Evolutionary conservation across 2,888 invertebrate species (phyloP), one percentile per base, ranked within the genome.

Genomic region (Melinaea menophilus): DNA sequence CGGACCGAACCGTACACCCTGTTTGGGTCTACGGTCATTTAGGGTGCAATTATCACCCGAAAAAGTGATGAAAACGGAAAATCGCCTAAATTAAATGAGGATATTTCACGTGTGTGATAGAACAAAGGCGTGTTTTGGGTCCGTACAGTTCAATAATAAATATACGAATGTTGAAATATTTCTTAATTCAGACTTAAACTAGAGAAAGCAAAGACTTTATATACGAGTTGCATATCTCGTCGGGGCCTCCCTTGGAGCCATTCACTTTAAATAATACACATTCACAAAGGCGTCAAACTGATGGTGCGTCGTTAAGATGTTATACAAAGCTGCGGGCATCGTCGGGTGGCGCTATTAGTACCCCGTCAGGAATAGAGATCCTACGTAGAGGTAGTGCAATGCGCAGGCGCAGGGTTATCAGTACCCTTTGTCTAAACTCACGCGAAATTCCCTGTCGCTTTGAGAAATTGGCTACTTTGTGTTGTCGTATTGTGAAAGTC

Each of bases 1-100:
- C 88, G 86, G 86, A 83, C 83, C 86, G 84, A 82, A 84, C 84
- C 79, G 71, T 69, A 58, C 61, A 69, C 70, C 65, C 70, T 64
- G 66, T 35, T 62, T 64, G 62, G 65, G 69, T 69, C 66, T 59
- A 64, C 57, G 65, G 59, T 60, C 60, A 54, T 31, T 65, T 59
- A 58, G 59, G 54, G 22, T 22, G 22, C 22, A 22, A 22, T 22
- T 22, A 22, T 22, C 22, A 22, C 22, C 22, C 22, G 22, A 1
- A 22, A 1, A 22, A 22, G 22, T 22, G 22, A 22, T 22, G 22
- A 22, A 22, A 22, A 22, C 22, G 22, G 22, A 22, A 22, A 22
- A 22, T 22, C 0, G 22, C 22, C 22, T 1, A 22, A 22, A 22
- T 22, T 22, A 22, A 22, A 22, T 22, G 22, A 22, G 0, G 22